Percentiles rank a stretch among this genome's conserved stretches.
Conservation (phyloP, 2,888 invertebrate genomes). For the Eristalis pertinax region DNA sequence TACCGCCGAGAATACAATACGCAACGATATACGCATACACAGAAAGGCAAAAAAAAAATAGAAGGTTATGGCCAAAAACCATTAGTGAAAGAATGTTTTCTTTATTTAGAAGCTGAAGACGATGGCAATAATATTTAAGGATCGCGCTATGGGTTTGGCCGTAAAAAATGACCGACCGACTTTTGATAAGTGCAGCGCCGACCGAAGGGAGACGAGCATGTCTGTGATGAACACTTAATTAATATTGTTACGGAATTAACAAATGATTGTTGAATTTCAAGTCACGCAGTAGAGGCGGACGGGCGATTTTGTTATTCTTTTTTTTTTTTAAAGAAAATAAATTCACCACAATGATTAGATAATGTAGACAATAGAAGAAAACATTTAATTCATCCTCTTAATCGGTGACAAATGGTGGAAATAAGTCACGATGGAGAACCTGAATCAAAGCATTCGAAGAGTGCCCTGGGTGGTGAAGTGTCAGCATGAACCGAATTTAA, state of each 20-base stretch:
- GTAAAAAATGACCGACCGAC: constrained; percentile 10
- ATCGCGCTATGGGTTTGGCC: constrained; percentile 49
- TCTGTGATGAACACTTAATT: constrained; percentile 22
- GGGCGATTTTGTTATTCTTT: neutral
- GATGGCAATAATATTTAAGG: constrained; percentile 36
- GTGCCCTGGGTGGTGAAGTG: no score
- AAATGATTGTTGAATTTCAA: neutral
- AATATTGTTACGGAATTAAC: constrained; percentile 16
- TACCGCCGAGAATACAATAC: neutral
- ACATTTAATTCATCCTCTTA: neutral
- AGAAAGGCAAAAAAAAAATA: neutral
- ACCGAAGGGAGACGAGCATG: constrained; percentile 13
- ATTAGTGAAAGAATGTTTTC: constrained; percentile 63
- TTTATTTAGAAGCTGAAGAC: constrained; percentile 55
- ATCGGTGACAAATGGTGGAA: no score
- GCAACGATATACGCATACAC: neutral
- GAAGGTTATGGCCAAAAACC: constrained; percentile 62
- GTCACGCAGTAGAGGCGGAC: neutral
- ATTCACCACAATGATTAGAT: neutral
- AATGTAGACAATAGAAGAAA: neutral
- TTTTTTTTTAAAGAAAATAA: neutral
- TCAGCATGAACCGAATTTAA: no score
- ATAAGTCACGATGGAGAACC: no score
- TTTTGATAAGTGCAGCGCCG: constrained; percentile 13
- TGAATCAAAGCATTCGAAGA: no score